These are phyloP conservation scores for Leptothorax acervorum DNA, from an alignment of 2,888 invertebrate species.

Conservation along the genomic window DNA sequence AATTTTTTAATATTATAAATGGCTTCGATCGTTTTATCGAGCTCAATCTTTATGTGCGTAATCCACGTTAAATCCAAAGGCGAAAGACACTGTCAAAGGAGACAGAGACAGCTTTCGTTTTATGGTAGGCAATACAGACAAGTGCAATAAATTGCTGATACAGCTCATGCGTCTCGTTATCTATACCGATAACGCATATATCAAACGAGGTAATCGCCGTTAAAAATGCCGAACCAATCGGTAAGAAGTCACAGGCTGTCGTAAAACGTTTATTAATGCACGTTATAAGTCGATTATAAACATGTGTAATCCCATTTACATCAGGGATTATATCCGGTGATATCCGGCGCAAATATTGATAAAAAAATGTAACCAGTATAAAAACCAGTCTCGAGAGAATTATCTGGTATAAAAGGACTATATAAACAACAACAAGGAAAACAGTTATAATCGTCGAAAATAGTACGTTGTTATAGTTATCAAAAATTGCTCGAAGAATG, in stretches of 20 bases:
- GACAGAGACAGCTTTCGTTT: conserved; percentile 53
- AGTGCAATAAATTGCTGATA: conserved; percentile 33
- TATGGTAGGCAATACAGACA: conserved; percentile 23
- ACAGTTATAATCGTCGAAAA: conserved; percentile 24
- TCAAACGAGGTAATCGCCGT: conserved; percentile 8
- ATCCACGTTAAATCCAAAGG: conserved; percentile 13
- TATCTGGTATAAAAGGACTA: neutral
- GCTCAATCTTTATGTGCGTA: neutral
- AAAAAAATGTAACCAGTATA: conserved; percentile 20
- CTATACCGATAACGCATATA: conserved; percentile 50
- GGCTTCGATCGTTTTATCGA: neutral
- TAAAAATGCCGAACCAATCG: conserved; percentile 38
- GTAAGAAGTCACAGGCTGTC: conserved; percentile 9
- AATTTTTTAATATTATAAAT: neutral
- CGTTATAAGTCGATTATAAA: conserved; percentile 8
- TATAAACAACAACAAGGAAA: conserved; percentile 36
- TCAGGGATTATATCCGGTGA: neutral
- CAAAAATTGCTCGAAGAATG: neutral
- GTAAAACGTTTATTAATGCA: conserved; percentile 58
- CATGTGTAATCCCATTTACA: neutral
- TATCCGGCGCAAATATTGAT: conserved; percentile 1
- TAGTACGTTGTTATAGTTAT: neutral
- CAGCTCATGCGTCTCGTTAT: conserved; percentile 14
- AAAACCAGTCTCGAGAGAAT: neutral
- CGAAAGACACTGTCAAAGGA: neutral